Conservation (phyloP, 1,140 invertebrate species). For the Neuroterus valhalla region DNA sequence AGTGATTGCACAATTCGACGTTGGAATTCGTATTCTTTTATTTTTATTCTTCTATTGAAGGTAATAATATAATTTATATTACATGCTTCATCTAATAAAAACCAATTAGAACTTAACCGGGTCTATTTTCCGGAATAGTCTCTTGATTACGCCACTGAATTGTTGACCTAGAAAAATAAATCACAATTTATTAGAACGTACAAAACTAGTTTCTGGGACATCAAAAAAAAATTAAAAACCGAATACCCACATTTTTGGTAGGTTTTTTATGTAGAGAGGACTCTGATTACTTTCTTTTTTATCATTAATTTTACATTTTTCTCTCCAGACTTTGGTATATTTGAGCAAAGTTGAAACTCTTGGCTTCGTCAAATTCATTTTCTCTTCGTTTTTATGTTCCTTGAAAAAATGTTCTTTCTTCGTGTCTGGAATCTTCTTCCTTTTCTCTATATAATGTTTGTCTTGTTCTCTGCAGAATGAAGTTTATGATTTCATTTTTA, state of each 20-base stretch:
- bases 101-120: too few species aligned
- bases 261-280: conserved; percentile 66
- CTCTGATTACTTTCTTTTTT: conserved; percentile 33
- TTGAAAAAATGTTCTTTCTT: conserved; percentile 38
- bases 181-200: too few species aligned
- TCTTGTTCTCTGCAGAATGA: conserved; percentile 60
- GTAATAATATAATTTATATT: too few species aligned
- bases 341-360: conserved; percentile 59
- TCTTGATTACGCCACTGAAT: too few species aligned
- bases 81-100: too few species aligned
- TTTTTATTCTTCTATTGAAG: too few species aligned
- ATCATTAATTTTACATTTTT: conserved; percentile 57
- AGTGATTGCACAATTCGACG: too few species aligned
- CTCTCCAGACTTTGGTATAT: conserved; percentile 65
- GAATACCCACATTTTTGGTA: conserved; percentile 64
- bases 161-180: too few species aligned
- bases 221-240: neutral
- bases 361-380: conserved; percentile 21
- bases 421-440: conserved; percentile 38
- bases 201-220: too few species aligned
- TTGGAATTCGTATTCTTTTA: too few species aligned
- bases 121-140: too few species aligned
- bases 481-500: conserved; percentile 28
- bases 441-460: conserved; percentile 60
- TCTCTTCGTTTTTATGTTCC: conserved; percentile 32